These are phyloP conservation scores for Drosophila elegans DNA, from an alignment of 1,140 invertebrate genomes.

Conservation along the genomic window DNA sequence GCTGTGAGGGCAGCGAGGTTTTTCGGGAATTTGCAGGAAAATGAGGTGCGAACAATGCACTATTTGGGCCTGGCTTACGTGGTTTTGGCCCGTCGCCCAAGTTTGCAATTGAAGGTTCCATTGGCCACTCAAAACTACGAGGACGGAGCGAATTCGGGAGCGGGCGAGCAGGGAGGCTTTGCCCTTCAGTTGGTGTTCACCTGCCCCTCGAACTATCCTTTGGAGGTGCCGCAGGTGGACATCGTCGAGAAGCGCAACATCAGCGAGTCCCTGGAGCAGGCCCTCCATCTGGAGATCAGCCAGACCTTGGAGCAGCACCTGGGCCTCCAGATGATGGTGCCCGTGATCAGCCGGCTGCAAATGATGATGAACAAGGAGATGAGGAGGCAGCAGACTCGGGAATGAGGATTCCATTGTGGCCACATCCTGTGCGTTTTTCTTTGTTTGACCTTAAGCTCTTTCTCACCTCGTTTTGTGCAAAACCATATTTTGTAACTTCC, in stretches of 20 bases:
- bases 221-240: slow-evolving; percentile 48
- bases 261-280: slow-evolving; percentile 36
- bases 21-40: slow-evolving; percentile 49
- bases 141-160: slow-evolving; percentile 9
- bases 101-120: slow-evolving; percentile 49
- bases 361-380: slow-evolving; percentile 54
- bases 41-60: slow-evolving; percentile 63
- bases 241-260: slow-evolving; percentile 64
- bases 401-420: background rate
- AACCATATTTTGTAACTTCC: too few species aligned
- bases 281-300: slow-evolving; percentile 42
- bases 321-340: slow-evolving; percentile 68
- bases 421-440: background rate
- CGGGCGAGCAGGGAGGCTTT: slow-evolving; percentile 20
- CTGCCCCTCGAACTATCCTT: slow-evolving; percentile 55
- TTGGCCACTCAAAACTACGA: slow-evolving; percentile 62
- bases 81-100: slow-evolving; percentile 48
- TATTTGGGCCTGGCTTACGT: slow-evolving; percentile 63
- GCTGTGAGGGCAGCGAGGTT: slow-evolving; percentile 11
- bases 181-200: slow-evolving; percentile 62
- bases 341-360: slow-evolving; percentile 59
- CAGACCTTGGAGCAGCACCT: slow-evolving; percentile 53
- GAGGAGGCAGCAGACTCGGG: slow-evolving; percentile 3
- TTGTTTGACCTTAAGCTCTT: background rate
- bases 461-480: too few species aligned